Conservation (phyloP, 2,113 vertebrate species). For the Labrus mixtus region DNA sequence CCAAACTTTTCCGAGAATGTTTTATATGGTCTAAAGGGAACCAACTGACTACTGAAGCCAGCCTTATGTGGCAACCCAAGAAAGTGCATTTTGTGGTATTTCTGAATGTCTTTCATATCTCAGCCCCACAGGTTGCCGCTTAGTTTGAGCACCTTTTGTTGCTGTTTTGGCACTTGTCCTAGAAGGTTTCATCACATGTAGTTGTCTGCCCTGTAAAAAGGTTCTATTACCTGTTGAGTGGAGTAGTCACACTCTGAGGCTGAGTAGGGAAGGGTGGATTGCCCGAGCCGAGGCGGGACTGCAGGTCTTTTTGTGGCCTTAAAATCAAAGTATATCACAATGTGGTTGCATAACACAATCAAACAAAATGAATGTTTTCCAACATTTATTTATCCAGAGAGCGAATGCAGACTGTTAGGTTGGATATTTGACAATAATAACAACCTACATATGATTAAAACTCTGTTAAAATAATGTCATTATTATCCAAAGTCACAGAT, state of each 20-base stretch:
- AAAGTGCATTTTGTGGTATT: neutral
- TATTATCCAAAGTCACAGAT: neutral
- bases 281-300: constrained; percentile 12
- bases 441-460: neutral
- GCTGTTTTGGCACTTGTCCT: neutral
- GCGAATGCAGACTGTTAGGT: too few relatives aligned
- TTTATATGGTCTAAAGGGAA: too few relatives aligned
- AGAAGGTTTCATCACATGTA: neutral
- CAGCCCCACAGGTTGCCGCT: too few relatives aligned
- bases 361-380: neutral
- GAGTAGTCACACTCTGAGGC: neutral
- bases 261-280: neutral
- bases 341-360: neutral
- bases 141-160: neutral
- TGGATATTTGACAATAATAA: too few relatives aligned
- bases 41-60: neutral
- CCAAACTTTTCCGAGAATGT: too few relatives aligned
- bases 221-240: constrained; percentile 30
- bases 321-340: constrained; percentile 4
- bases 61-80: neutral
- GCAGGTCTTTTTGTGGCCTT: constrained; percentile 20
- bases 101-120: neutral
- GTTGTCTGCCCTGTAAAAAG: neutral
- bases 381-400: neutral
- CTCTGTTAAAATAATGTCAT: neutral